Base-by-base conservation (phyloP, 1,140 invertebrate species). In the Chrysomallon squamiferum region DNA sequence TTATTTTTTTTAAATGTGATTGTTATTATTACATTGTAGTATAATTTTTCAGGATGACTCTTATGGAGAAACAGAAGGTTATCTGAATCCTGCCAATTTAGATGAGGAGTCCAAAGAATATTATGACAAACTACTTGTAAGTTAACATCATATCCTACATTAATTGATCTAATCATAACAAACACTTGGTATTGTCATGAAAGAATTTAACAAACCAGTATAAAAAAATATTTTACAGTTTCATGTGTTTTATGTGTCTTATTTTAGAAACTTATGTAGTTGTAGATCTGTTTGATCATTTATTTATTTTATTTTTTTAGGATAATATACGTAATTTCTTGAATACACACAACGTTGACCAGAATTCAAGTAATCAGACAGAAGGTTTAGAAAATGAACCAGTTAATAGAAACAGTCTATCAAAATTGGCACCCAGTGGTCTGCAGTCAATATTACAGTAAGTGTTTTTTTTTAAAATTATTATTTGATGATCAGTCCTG, bases 61-160 rank as follows among this genome's bases (percentile, higher is more conserved):
- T 18, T 38, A 47, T 57, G 63, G 50, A 38, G 65, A 75, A 33
- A 73, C 63, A 30, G 69, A 73, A 9, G 70, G 68, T n/a, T 62
- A 75, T 9, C 66, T 72, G 13, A 69, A 62, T 45, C 56, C 54
- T 1, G 71, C 59, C 29, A 59, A 72, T 29, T 54, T 69, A 41
- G 69, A 68, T 49, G 68, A 72, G 30, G 73, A 81, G 47, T 71
- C 74, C 30, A 76, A 70, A 32, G 69, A 80, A 52, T 81, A 76
- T 60, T 81, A 81, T 65, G 74, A 77, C 52, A 74, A 73, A 59
- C 59, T 83, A 0, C 79, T 82, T 71, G 81, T 83, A 66, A 75
- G 67, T 65, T 20, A 2, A 47, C 9, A 63, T 13, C 11, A 41
- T 20, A 30, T 29, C 11, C 9, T 52, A 60, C 27, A 27, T 9